A percentile compares a stretch with the other conserved stretches of the same genome.
These are phyloP conservation scores for Rhagium mordax DNA, from an alignment of 2,888 invertebrate species.

Conservation along the genomic window DNA sequence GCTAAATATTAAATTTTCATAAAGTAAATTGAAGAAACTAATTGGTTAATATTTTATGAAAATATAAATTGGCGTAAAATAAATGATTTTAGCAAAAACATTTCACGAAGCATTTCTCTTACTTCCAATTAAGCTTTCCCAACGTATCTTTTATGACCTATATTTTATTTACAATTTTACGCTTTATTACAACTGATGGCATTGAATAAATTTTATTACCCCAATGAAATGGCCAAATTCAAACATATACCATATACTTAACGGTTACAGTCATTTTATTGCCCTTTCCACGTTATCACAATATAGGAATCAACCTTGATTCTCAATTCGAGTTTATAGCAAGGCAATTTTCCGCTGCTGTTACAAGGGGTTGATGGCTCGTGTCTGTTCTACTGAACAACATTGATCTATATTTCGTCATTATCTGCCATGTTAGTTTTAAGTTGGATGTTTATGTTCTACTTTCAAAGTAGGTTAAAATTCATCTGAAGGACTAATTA, in stretches of 20 bases:
- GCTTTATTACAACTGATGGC: slow-evolving; percentile 8
- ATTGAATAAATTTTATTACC: slow-evolving; percentile 18
- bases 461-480: slow-evolving; percentile 34
- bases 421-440: slow-evolving; percentile 19
- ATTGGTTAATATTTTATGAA: too few species aligned
- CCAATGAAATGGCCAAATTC: slow-evolving; percentile 5
- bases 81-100: too few species aligned
- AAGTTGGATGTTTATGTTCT: slow-evolving; percentile 30
- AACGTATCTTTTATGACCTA: background rate
- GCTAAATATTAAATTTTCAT: too few species aligned
- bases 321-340: slow-evolving; percentile 22
- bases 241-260: slow-evolving; percentile 6
- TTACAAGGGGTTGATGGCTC: slow-evolving; percentile 11
- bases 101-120: background rate
- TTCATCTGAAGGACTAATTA: slow-evolving; percentile 30
- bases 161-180: slow-evolving; percentile 14
- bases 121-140: background rate
- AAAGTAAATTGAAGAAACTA: too few species aligned
- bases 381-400: slow-evolving; percentile 16
- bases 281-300: slow-evolving; percentile 16
- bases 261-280: background rate
- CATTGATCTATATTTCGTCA: slow-evolving; percentile 31
- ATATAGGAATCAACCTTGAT: slow-evolving; percentile 15
- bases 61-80: too few species aligned
- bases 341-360: background rate